Evolutionary conservation across 2,888 invertebrate genomes (phyloP), one percentile per base, ranked within the genome.

Genomic region (Eilema sororculum): DNA sequence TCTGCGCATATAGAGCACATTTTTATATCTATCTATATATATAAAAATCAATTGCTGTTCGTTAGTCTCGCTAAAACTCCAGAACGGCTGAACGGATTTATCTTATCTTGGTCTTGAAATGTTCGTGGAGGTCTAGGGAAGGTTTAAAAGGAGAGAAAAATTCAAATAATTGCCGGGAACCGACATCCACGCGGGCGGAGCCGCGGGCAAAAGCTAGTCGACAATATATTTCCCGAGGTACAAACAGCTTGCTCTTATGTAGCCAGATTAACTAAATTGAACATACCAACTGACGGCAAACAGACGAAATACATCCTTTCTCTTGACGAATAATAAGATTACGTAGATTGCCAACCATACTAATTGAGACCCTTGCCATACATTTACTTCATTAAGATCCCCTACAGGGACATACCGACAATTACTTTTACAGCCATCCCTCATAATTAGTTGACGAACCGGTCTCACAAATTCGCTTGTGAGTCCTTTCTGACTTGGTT

Each of bases 391-490:
- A 81, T 85, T 85, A 84, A 71, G 77, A 76, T 71, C 76, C 69
- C 73, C 66, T 61, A 70, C 67, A 58, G 73, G 73, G 73, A 75
- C 74, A 76, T 73, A 77, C 72, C 69, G 71, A 76, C 81, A 83
- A 82, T 83, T 84, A 86, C 84, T 85, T 82, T 84, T 83, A 80
- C 81, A 82, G 77, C 80, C 80, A 82, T 83, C 87, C 86, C 78
- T 84, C 76, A 82, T 87, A 87, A 88, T 88, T 87, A 84, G 83
- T 86, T 84, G 81, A 83, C 69, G 69, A 71, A 71, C 67, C 69
- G 65, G 61, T 68, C 68, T 87, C 85, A 86, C 83, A 78, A 84
- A 84, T 72, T 73, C 60, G 28, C 73, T 67, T 62, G 61, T 65
- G 56, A 52, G 56, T 41, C 68, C 63, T 67, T 61, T 65, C 68